Conservation (phyloP, 1,140 invertebrate genomes). For the Proales similis region DNA sequence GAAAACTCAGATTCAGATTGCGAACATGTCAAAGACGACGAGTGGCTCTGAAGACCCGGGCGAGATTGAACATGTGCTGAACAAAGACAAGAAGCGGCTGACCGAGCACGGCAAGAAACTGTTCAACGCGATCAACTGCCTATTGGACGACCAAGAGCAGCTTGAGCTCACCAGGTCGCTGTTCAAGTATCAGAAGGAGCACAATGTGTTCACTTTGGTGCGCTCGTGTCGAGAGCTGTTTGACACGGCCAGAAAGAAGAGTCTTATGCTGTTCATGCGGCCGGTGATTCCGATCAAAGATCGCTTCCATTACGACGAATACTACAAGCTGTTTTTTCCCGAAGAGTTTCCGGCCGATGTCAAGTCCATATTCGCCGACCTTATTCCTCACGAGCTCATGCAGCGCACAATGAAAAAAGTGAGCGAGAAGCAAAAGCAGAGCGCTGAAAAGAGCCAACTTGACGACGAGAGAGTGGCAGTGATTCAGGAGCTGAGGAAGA, state of each 20-base stretch:
- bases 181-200: slow-evolving; percentile 36
- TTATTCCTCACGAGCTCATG: slow-evolving; percentile 25
- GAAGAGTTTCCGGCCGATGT: slow-evolving; percentile 29
- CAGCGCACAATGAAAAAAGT: slow-evolving; percentile 20
- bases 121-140: slow-evolving; percentile 29
- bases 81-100: slow-evolving; percentile 31
- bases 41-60: slow-evolving; percentile 9
- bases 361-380: slow-evolving; percentile 31
- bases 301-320: slow-evolving; percentile 32
- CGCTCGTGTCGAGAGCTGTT: slow-evolving; percentile 27
- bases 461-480: slow-evolving; percentile 16
- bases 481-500: slow-evolving; percentile 14
- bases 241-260: slow-evolving; percentile 20
- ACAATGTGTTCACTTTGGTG: slow-evolving; percentile 33
- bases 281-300: slow-evolving; percentile 35
- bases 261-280: slow-evolving; percentile 34
- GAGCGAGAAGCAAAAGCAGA: slow-evolving; percentile 10
- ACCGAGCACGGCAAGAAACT: slow-evolving; percentile 31
- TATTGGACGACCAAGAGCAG: slow-evolving; percentile 18
- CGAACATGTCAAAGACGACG: no score
- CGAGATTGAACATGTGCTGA: slow-evolving; percentile 23
- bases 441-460: slow-evolving; percentile 6
- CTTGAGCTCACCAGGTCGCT: slow-evolving; percentile 12
- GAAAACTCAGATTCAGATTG: no score
- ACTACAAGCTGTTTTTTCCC: slow-evolving; percentile 36